Evolutionary conservation across 1,140 invertebrate species (phyloP).

Genomic region (Triops cancriformis): DNA sequence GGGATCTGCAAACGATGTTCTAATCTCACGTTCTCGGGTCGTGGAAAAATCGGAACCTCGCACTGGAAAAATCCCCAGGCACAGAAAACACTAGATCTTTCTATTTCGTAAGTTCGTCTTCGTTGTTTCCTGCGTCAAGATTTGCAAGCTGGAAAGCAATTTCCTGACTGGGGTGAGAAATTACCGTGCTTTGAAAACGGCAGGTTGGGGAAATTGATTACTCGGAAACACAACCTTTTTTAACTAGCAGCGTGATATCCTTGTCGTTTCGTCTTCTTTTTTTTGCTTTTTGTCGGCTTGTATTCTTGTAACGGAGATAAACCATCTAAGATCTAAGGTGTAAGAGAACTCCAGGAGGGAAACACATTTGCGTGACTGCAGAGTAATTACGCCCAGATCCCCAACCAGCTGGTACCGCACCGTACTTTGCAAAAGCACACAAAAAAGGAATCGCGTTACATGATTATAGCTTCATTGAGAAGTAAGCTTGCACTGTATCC

Average conservation of each 20-base stretch:
- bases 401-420: background rate
- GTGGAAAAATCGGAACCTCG: no score
- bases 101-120: no score
- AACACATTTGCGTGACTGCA: conserved; percentile 5
- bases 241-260: background rate
- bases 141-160: background rate
- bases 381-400: background rate
- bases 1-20: no score
- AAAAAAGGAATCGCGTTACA: background rate
- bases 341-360: background rate
- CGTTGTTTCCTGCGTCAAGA: background rate
- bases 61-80: no score
- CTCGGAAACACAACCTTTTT: background rate
- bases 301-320: background rate
- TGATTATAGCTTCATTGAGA: no score
- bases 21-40: no score
- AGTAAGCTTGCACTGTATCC: no score
- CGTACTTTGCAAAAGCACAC: background rate
- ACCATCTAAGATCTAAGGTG: background rate
- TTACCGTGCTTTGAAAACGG: background rate
- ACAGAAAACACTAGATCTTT: no score
- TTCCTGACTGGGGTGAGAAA: background rate
- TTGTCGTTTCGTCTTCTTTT: background rate
- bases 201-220: background rate
- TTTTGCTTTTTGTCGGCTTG: background rate